phyloP scores from a whole-genome alignment of 2,797 vertebrate species.

The Manis pentadactyla region DNA sequence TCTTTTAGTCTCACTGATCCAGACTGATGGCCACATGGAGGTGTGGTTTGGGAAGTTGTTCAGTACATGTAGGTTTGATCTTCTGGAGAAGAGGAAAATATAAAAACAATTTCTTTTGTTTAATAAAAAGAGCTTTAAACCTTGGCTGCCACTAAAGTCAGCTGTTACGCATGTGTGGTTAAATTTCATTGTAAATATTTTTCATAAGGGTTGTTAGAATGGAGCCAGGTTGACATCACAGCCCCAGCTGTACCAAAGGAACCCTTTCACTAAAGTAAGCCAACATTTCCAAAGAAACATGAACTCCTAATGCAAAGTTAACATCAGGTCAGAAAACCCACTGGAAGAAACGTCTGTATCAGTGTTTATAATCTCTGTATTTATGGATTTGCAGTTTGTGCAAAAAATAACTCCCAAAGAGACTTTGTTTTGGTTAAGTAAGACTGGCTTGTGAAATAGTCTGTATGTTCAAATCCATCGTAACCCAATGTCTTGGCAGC shows the following conservation, averaged over 20 bases:
- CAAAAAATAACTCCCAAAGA: constrained; percentile 38
- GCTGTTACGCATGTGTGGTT: background rate
- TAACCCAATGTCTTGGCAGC: constrained; percentile 13
- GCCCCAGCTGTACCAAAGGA: constrained; percentile 59
- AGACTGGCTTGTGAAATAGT: constrained; percentile 60
- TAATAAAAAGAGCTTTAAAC: constrained; percentile 40
- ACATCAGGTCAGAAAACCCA: constrained; percentile 57
- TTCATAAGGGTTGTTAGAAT: constrained; percentile 58
- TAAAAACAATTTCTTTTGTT: constrained; percentile 40
- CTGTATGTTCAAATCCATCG: constrained; percentile 38
- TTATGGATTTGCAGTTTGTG: constrained; percentile 74
- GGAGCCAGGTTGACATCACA: constrained; percentile 66
- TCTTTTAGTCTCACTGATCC: background rate
- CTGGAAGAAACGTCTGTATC: constrained; percentile 65
- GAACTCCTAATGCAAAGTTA: constrained; percentile 70
- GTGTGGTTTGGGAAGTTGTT: constrained; percentile 7
- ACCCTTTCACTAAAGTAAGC: constrained; percentile 67
- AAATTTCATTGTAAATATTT: constrained; percentile 68
- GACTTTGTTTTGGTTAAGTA: constrained; percentile 69
- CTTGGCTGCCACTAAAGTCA: background rate
- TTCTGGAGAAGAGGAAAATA: constrained; percentile 54
- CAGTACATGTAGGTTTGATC: constrained; percentile 48
- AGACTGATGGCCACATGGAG: background rate
- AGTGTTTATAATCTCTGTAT: constrained; percentile 65
- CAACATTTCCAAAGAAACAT: constrained; percentile 49